A percentile compares a stretch with the other conserved stretches of the same genome.
phyloP scores from a whole-genome alignment of 1,140 invertebrate genomes.

The Scaptomyza hsui region DNA sequence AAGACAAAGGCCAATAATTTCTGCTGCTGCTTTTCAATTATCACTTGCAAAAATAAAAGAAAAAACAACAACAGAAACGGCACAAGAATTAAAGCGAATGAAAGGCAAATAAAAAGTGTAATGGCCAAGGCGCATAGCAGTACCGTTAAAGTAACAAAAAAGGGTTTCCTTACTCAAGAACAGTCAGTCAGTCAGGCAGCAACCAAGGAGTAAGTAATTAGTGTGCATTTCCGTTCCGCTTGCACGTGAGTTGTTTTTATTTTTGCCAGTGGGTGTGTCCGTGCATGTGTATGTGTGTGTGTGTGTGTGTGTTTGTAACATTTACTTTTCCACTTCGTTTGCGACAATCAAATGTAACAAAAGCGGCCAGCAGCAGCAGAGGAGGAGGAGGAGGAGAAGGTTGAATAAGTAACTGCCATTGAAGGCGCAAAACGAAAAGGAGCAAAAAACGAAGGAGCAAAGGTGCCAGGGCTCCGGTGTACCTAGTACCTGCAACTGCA shows the following conservation, averaged over 20 bases:
- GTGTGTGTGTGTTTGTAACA: constrained; percentile 58
- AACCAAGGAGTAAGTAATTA: constrained; percentile 76
- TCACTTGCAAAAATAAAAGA: constrained; percentile 32
- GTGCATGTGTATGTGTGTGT: constrained; percentile 14
- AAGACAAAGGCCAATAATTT: constrained; percentile 55
- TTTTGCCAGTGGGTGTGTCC: constrained; percentile 1
- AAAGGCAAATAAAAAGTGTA: constrained; percentile 43
- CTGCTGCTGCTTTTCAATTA: constrained; percentile 69
- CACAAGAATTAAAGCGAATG: constrained; percentile 33
- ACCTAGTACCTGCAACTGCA: neutral
- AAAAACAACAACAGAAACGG: constrained; percentile 12
- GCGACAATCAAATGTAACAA: constrained; percentile 79
- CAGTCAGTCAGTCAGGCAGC: constrained; percentile 6
- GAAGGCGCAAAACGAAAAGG: constrained; percentile 8
- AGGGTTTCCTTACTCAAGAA: neutral
- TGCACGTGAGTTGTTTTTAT: too few species aligned
- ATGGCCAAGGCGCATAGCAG: constrained; percentile 37
- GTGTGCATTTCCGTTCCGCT: constrained; percentile 68
- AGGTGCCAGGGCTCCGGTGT: constrained; percentile 1
- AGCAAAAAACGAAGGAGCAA: neutral
- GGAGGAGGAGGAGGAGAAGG: constrained; percentile 35
- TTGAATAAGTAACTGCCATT: constrained; percentile 25
- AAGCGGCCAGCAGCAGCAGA: constrained; percentile 56
- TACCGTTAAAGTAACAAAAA: neutral
- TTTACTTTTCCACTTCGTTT: constrained; percentile 80